These are phyloP conservation scores for Cebus imitator DNA, from an alignment of 2,113 vertebrate genomes.

Conservation along the genomic window DNA sequence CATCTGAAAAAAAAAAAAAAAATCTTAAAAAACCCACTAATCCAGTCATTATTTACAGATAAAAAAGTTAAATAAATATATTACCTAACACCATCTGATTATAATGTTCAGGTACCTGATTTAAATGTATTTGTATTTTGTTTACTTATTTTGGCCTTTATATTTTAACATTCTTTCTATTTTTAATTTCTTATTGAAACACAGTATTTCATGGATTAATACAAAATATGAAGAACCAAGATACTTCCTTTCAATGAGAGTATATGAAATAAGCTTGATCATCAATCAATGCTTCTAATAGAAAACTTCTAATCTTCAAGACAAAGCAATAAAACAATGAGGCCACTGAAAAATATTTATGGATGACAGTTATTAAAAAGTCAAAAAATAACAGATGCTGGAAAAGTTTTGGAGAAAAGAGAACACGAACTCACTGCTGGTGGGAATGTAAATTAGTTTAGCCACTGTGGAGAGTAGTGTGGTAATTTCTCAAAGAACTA, in stretches of 20 bases:
- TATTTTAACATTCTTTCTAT: background rate
- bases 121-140: background rate
- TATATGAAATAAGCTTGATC: background rate
- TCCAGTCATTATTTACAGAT: background rate
- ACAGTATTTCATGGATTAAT: background rate
- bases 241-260: background rate
- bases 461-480: too few species aligned
- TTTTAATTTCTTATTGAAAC: background rate
- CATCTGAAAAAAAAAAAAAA: too few species aligned
- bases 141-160: background rate
- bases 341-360: background rate
- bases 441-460: too few species aligned
- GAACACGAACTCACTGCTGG: too few species aligned
- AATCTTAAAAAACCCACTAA: too few species aligned
- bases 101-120: background rate
- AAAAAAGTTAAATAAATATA: background rate
- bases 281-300: background rate
- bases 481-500: too few species aligned
- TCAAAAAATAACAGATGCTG: too few species aligned
- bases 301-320: background rate
- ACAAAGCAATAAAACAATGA: background rate
- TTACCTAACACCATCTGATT: background rate
- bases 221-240: background rate
- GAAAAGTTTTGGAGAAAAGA: too few species aligned
- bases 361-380: too few species aligned